A percentile compares a stretch with the other conserved stretches of the same genome.
Evolutionary conservation across 2,113 vertebrate genomes (phyloP).

Genomic region (Cyprichromis sp.): DNA sequence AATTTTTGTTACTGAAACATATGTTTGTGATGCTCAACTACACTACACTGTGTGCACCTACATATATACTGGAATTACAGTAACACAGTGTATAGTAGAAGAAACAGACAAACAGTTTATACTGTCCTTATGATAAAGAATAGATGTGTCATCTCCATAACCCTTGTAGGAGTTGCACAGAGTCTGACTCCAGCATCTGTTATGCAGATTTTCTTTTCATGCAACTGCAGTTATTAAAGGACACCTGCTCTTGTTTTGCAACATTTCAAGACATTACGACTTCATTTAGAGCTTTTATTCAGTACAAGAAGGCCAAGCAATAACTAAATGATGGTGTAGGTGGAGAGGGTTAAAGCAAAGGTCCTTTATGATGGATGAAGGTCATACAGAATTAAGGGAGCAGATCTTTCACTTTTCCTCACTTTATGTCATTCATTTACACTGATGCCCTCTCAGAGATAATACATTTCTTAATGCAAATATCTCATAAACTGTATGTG

Average conservation of each 20-base stretch:
- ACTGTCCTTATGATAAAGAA: not conserved
- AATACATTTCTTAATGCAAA: not conserved
- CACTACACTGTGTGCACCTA: not conserved
- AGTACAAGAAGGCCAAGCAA: not conserved
- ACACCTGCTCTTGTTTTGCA: not conserved
- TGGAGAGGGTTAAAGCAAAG: not conserved
- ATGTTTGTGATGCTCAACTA: not conserved
- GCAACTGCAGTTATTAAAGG: not conserved
- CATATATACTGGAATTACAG: not conserved
- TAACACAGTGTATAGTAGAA: not conserved
- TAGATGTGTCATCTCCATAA: not conserved
- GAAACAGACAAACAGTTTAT: not conserved
- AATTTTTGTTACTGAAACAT: not conserved
- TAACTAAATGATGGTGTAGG: not conserved
- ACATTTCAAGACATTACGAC: not conserved
- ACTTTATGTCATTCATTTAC: not conserved
- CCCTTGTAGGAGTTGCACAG: not conserved
- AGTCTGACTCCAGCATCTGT: conserved; percentile 2
- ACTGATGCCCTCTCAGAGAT: not conserved
- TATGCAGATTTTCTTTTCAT: not conserved
- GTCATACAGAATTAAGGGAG: not conserved
- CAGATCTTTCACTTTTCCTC: not conserved
- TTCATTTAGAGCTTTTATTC: not conserved
- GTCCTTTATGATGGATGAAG: not conserved
- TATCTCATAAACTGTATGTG: not conserved